These are phyloP conservation scores for Ochropleura leucogaster DNA, from an alignment of 2,888 invertebrate species.

Conservation along the genomic window DNA sequence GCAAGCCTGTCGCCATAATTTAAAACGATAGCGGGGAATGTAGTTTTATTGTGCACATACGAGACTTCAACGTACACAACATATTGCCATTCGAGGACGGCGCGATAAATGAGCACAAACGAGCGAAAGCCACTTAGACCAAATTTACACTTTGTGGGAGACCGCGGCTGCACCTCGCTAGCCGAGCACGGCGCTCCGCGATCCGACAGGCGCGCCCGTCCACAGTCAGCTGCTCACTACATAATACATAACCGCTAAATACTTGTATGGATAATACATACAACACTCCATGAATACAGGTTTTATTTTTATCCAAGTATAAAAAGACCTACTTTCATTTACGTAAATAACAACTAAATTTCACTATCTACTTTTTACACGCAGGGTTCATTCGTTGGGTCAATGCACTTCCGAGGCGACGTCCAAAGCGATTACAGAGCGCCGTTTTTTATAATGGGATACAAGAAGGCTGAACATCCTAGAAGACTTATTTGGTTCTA, in stretches of 20 bases:
- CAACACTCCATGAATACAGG: slow-evolving; percentile 60
- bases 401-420: slow-evolving; percentile 89
- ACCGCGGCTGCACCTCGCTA: slow-evolving; percentile 79
- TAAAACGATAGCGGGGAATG: slow-evolving; percentile 85
- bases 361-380: slow-evolving; percentile 74
- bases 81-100: slow-evolving; percentile 82
- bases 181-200: slow-evolving; percentile 70
- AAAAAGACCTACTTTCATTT: slow-evolving; percentile 65
- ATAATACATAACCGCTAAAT: slow-evolving; percentile 67
- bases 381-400: slow-evolving; percentile 88
- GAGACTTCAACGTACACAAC: slow-evolving; percentile 82
- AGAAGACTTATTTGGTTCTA: slow-evolving; percentile 61
- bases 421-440: slow-evolving; percentile 85
- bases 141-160: slow-evolving; percentile 90
- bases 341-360: slow-evolving; percentile 68
- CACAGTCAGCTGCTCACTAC: slow-evolving; percentile 85
- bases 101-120: slow-evolving; percentile 87
- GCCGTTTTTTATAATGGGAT: slow-evolving; percentile 82
- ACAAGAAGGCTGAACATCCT: slow-evolving; percentile 73
- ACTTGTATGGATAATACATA: slow-evolving; percentile 57
- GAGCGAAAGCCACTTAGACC: slow-evolving; percentile 89
- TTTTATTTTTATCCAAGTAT: slow-evolving; percentile 55
- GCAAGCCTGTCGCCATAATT: slow-evolving; percentile 85
- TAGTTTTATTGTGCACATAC: slow-evolving; percentile 85
- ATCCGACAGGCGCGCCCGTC: slow-evolving; percentile 70